Percentiles rank a stretch among this genome's conserved stretches.
phyloP scores from a whole-genome alignment of 2,797 vertebrate species.

The Miichthys miiuy region DNA sequence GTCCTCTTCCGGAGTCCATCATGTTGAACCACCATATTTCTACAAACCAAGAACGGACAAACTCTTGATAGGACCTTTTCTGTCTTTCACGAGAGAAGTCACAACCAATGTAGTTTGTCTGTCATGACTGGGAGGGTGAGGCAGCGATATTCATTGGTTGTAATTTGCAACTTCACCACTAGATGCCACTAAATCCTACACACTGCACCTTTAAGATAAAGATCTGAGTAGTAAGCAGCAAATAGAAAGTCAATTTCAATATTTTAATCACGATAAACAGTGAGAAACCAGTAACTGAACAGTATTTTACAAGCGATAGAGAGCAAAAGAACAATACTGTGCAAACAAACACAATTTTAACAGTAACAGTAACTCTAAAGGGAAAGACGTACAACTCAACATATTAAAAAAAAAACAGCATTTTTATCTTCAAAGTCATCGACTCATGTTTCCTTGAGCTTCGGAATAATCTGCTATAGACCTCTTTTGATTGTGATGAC shows the following conservation, averaged over 20 bases:
- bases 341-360: not conserved
- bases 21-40: no score
- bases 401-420: not conserved
- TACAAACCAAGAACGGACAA: no score
- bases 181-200: no score
- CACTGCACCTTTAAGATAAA: not conserved
- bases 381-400: not conserved
- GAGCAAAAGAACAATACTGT: not conserved
- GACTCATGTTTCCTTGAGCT: not conserved
- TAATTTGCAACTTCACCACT: no score
- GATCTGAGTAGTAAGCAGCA: not conserved
- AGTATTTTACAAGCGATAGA: not conserved
- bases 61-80: no score
- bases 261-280: slow-evolving; percentile 32
- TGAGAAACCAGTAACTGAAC: not conserved
- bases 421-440: not conserved
- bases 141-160: no score
- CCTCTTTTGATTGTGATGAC: not conserved
- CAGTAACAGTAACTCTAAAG: not conserved
- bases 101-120: no score
- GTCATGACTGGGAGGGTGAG: no score
- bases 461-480: not conserved
- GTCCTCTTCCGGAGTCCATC: no score
- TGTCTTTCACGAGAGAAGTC: no score
- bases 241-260: not conserved